Base-by-base conservation (phyloP, 2,113 vertebrate species). In the Apteryx mantelli region DNA sequence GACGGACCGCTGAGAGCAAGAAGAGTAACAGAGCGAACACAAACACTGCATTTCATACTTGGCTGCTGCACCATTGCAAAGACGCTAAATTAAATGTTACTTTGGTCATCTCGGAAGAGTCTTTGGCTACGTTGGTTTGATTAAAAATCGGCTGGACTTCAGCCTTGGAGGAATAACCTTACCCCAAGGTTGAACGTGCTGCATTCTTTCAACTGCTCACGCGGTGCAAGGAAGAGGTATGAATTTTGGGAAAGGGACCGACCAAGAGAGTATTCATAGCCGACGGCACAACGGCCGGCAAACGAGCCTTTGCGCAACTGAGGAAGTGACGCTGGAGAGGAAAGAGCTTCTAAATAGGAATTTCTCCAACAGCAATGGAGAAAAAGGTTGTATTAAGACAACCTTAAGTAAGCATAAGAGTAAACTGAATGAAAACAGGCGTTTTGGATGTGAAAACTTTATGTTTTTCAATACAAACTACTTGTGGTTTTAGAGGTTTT, bases 181-280 rank as follows among this genome's bases (percentile, higher is more conserved):
- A 9, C 3, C 3, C 40, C 4, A 58, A 34, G 77, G 73, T 38
- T 44, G 34, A 64, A 38, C 46, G 18, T n/a, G 46, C 26, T 5
- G 9, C 3, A 14, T 3, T 32, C 88, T 32, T 34, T 30, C 34
- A 18, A 12, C 22, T 3, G 2, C 25, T 9, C 34, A 1, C 1
- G 30, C 24, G 19, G 40, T 3, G 63, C 11, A 38, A 50, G 56
- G 68, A 56, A n/a, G 60, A 74, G 50, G 48, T 12, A 13, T 1
- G 48, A 64, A 38, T 74, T 14, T 21, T 24, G 17, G 34, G 52
- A 55, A 55, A 25, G 30, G 20, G 40, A 42, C 24, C 1, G 32
- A 24, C 24, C 38, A 11, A 34, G 58, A 36, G 14, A 56, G 69
- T n/a, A 36, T 2, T 32, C 61, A 3, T 28, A 48, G 52, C 36